phyloP scores from a whole-genome alignment of 2,797 vertebrate species.

The Girardinus metallicus region DNA sequence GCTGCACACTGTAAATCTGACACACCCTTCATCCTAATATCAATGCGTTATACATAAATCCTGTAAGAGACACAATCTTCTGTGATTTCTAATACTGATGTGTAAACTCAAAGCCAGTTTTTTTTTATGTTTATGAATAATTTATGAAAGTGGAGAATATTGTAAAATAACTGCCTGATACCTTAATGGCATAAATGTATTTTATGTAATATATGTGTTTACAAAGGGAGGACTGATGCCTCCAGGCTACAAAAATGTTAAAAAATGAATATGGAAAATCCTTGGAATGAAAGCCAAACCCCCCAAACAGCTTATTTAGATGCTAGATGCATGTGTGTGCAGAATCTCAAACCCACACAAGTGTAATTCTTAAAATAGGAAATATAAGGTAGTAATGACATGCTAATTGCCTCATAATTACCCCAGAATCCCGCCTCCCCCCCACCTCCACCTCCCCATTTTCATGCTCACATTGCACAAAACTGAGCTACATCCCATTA shows the following conservation, averaged over 20 bases:
- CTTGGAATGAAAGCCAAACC: constrained; percentile 21
- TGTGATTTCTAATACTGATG: background rate
- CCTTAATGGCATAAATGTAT: background rate
- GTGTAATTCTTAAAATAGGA: constrained; percentile 42
- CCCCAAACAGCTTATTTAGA: constrained; percentile 43
- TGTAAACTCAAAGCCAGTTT: background rate
- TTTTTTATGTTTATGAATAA: background rate
- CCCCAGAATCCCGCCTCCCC: constrained; percentile 11
- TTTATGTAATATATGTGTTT: background rate
- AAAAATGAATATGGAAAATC: constrained; percentile 27
- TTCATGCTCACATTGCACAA: constrained; percentile 24
- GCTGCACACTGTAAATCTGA: background rate
- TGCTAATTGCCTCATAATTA: constrained; percentile 60
- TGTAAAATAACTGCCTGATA: background rate
- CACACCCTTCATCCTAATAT: background rate
- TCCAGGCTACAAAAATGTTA: constrained; percentile 3
- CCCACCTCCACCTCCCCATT: background rate
- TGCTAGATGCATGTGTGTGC: constrained; percentile 43
- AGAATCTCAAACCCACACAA: constrained; percentile 35
- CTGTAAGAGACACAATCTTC: background rate
- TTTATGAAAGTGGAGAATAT: background rate
- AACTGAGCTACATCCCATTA: constrained; percentile 24
- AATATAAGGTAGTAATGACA: constrained; percentile 42
- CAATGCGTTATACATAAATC: background rate
- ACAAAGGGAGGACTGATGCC: background rate